Percentiles rank a stretch among this genome's conserved stretches.
phyloP scores from a whole-genome alignment of 1,140 invertebrate species.

The Riptortus pedestris region DNA sequence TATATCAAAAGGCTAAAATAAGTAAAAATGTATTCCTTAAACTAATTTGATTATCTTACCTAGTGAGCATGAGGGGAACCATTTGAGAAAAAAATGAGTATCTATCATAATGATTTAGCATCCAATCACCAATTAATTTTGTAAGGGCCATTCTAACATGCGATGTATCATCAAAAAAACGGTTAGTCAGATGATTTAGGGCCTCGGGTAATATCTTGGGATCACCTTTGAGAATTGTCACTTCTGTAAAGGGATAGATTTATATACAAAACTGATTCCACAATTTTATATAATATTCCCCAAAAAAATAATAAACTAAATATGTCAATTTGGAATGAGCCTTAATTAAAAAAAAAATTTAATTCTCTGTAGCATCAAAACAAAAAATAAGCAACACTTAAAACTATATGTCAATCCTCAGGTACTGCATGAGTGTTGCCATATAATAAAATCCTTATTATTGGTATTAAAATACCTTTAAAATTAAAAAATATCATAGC shows the following conservation, averaged over 20 bases:
- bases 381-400: background rate
- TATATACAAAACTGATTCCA: slow-evolving; percentile 32
- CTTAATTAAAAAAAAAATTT: background rate
- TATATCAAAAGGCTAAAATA: too few species aligned
- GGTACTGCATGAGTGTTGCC: too few species aligned
- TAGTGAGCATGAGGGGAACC: slow-evolving; percentile 62
- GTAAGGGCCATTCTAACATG: slow-evolving; percentile 53
- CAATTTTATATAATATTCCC: background rate
- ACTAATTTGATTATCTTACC: slow-evolving; percentile 39
- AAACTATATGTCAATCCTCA: background rate
- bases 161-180: slow-evolving; percentile 62
- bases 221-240: slow-evolving; percentile 48
- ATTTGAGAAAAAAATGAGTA: slow-evolving; percentile 68
- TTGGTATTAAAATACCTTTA: too few species aligned
- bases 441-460: too few species aligned
- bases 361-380: background rate
- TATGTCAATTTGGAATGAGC: background rate
- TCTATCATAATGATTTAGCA: slow-evolving; percentile 56
- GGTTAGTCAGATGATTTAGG: slow-evolving; percentile 55
- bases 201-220: slow-evolving; percentile 51
- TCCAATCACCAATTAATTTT: slow-evolving; percentile 53
- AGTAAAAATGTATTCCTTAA: too few species aligned
- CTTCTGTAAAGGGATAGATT: slow-evolving; percentile 36
- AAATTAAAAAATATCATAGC: too few species aligned
- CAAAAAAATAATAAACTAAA: background rate